Conservation (phyloP, 2,797 vertebrate species). For the Glossophaga mutica region DNA sequence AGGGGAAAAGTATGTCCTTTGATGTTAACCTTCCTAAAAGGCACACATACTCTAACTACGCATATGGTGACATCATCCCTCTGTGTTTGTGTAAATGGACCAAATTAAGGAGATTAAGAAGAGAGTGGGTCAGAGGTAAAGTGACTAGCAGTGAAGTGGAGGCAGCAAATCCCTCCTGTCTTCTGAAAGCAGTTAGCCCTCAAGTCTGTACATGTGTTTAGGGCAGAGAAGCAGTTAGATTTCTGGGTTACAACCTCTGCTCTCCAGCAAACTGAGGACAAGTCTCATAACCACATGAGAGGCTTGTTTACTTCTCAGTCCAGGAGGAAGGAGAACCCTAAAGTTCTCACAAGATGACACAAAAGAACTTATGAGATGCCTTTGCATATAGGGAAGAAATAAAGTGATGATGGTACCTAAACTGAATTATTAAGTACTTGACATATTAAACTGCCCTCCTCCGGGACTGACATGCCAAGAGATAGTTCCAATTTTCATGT, state of each 20-base stretch:
- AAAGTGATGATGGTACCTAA: neutral
- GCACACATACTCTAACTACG: neutral
- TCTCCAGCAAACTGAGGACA: neutral
- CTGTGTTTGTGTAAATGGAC: conserved; percentile 49
- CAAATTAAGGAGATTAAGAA: conserved; percentile 60
- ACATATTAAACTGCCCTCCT: neutral
- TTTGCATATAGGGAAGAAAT: neutral
- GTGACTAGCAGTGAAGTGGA: neutral
- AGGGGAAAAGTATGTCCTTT: conserved; percentile 47
- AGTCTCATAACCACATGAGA: neutral
- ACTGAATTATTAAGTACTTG: neutral
- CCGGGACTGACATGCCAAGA: neutral
- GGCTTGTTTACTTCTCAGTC: neutral
- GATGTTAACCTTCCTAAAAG: conserved; percentile 58
- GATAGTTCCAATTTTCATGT: neutral
- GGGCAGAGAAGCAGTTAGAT: neutral
- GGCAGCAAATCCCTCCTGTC: neutral
- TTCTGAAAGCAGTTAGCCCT: neutral
- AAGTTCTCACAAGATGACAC: neutral
- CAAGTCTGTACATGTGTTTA: neutral
- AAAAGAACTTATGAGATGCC: neutral
- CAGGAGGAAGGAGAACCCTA: neutral
- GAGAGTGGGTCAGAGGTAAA: conserved; percentile 54
- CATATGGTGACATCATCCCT: conserved; percentile 32
- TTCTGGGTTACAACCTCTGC: neutral